Percentiles rank a stretch among this genome's conserved stretches.
These are phyloP conservation scores for Hippoglossus hippoglossus DNA, from an alignment of 2,797 vertebrate genomes.

Conservation along the genomic window DNA sequence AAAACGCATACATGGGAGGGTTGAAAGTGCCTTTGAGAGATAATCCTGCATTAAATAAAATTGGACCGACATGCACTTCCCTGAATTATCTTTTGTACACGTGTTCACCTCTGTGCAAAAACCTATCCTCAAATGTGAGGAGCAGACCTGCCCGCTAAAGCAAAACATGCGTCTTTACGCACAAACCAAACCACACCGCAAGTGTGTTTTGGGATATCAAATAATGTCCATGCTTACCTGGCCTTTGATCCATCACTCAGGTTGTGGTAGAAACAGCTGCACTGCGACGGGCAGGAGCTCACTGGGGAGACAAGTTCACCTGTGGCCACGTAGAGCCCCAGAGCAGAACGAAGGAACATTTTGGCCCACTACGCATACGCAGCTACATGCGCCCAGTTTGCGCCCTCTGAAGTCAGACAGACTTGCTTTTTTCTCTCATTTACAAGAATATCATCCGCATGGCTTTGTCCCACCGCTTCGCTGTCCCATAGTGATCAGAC, in stretches of 20 bases:
- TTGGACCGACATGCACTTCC: constrained; percentile 73
- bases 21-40: constrained; percentile 84
- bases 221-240: constrained; percentile 84
- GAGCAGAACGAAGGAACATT: constrained; percentile 79
- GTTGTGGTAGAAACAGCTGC: constrained; percentile 94
- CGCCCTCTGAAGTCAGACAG: constrained; percentile 61
- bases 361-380: constrained; percentile 77
- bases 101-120: constrained; percentile 63
- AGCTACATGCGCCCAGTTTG: constrained; percentile 73
- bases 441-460: constrained; percentile 72
- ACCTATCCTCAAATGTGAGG: constrained; percentile 44
- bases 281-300: constrained; percentile 90
- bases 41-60: constrained; percentile 87
- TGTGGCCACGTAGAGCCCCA: constrained; percentile 86
- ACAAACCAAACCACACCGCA: neutral
- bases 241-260: constrained; percentile 90
- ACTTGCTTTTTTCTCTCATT: constrained; percentile 63
- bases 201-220: neutral
- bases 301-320: constrained; percentile 74
- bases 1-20: constrained; percentile 63
- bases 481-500: constrained; percentile 85
- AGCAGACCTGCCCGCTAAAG: constrained; percentile 19
- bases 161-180: constrained; percentile 27
- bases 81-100: constrained; percentile 71
- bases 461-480: constrained; percentile 80